Base-by-base conservation (phyloP, 2,888 invertebrate genomes). In the Notocelia uddmanniana region DNA sequence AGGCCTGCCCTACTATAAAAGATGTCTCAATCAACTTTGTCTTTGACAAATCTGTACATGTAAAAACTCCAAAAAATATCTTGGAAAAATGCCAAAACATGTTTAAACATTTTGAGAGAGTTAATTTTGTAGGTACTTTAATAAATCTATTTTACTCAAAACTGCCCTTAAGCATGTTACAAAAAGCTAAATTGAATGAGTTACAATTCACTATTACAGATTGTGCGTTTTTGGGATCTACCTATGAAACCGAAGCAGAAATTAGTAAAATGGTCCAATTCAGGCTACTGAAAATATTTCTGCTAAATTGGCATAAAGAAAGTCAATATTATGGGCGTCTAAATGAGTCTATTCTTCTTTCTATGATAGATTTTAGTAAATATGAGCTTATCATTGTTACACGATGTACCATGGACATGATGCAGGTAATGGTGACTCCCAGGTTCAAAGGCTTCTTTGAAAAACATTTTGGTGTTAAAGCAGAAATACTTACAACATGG, bases 41-140 rank as follows among this genome's bases (percentile, higher is more conserved):
- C 21, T 72, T 72, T 57, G 67, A 72, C 5, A 72, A 60, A 55
- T 26, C 23, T 37, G 19, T 41, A 23, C 34, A 26, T 1, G 18
- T 68, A 13, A 62, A 26, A n/a, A 26, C 54, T 23, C 37, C 67
- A 48, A 23, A 21, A 15, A 18, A 10, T 3, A 26, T 48, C 13
- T 10, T 72, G 19, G 60, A 68, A 18, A 62, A 55, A 50, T 72
- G 60, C 41, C 67, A 72, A 50, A 68, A 60, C 3, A 68, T 67
- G 55, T 72, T 72, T 55, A 23, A 72, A 72, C 3, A 72, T 55
- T 72, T 67, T 72, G 62, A 68, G 1, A 55, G 55, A 52, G 68
- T 72, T 50, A 18, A 68, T 55, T 72, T 72, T 62, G 62, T 72
- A 18, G 72, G 72, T 1, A 48, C 55, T 26, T 37, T 72, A 23